phyloP scores from a whole-genome alignment of 2,797 vertebrate species.

The Sebastes steindachneri region DNA sequence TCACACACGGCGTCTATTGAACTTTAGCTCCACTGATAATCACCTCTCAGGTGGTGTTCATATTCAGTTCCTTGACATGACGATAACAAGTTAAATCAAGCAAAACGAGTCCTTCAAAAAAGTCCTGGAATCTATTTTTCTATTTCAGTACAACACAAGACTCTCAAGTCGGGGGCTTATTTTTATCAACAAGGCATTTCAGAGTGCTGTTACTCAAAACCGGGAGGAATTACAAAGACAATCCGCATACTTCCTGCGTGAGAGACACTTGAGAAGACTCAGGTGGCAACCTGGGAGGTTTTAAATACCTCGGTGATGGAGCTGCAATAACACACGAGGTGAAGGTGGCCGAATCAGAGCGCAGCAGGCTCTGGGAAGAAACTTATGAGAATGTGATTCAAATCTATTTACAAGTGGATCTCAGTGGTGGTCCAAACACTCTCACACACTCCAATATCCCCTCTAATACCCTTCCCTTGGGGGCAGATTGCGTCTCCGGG shows the following conservation, averaged over 20 bases:
- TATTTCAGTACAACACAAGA: slow-evolving; percentile 17
- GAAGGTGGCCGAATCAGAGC: slow-evolving; percentile 27
- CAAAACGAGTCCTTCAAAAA: slow-evolving; percentile 2
- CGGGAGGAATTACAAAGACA: slow-evolving; percentile 46
- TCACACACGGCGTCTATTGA: not conserved
- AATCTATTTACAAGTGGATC: slow-evolving; percentile 50
- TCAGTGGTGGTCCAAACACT: slow-evolving; percentile 61
- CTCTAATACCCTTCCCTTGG: slow-evolving; percentile 55
- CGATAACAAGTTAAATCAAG: not conserved
- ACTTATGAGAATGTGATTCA: slow-evolving; percentile 28
- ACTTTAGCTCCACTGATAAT: not conserved
- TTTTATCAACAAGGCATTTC: slow-evolving; percentile 61
- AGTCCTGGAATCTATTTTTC: slow-evolving; percentile 38
- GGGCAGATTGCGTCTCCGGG: slow-evolving; percentile 52
- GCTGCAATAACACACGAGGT: slow-evolving; percentile 21
- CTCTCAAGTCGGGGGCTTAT: slow-evolving; percentile 41
- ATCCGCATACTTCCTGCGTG: slow-evolving; percentile 49
- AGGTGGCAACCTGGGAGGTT: slow-evolving; percentile 60
- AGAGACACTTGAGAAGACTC: slow-evolving; percentile 61
- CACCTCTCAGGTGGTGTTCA: not conserved
- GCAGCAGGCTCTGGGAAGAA: not conserved
- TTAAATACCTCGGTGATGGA: slow-evolving; percentile 54
- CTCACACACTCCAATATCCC: slow-evolving; percentile 19
- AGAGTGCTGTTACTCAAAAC: slow-evolving; percentile 42
- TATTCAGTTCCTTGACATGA: not conserved